phyloP scores from a whole-genome alignment of 2,113 vertebrate species.

The Actenoides lindsayi region DNA sequence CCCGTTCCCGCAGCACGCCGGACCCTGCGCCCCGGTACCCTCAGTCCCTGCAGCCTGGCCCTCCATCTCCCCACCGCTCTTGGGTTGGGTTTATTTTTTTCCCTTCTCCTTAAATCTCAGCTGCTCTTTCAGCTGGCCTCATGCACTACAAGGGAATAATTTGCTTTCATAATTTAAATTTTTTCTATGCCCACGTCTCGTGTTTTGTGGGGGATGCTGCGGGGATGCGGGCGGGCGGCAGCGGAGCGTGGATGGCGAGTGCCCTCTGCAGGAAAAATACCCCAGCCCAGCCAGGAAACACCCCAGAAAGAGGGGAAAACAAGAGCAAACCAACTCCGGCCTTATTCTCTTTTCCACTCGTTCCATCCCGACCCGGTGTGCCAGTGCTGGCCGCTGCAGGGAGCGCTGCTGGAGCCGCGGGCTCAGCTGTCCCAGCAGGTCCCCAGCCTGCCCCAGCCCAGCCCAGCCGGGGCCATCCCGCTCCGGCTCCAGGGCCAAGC shows the following conservation, averaged over 20 bases:
- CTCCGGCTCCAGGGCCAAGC: too few relatives aligned
- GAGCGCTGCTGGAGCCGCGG: neutral
- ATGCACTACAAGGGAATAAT: constrained; percentile 67
- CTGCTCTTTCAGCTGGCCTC: constrained; percentile 37
- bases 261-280: constrained; percentile 77
- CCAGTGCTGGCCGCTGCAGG: neutral
- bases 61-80: neutral
- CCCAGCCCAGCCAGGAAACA: neutral
- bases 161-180: constrained; percentile 73
- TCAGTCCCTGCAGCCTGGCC: neutral
- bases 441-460: neutral
- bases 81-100: neutral
- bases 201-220: constrained; percentile 19
- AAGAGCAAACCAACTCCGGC: neutral
- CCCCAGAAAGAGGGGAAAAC: neutral
- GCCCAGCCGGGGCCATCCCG: neutral
- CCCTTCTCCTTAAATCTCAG: constrained; percentile 45
- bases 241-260: constrained; percentile 73
- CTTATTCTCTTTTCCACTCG: neutral
- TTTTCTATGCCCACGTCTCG: constrained; percentile 54
- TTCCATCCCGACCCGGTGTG: neutral
- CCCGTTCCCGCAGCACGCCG: neutral
- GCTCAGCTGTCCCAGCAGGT: neutral
- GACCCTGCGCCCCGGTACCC: constrained; percentile 10
- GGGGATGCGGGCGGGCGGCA: neutral